Evolutionary conservation across 2,797 vertebrate species (phyloP).

Genomic region (Fistularia commersonii): DNA sequence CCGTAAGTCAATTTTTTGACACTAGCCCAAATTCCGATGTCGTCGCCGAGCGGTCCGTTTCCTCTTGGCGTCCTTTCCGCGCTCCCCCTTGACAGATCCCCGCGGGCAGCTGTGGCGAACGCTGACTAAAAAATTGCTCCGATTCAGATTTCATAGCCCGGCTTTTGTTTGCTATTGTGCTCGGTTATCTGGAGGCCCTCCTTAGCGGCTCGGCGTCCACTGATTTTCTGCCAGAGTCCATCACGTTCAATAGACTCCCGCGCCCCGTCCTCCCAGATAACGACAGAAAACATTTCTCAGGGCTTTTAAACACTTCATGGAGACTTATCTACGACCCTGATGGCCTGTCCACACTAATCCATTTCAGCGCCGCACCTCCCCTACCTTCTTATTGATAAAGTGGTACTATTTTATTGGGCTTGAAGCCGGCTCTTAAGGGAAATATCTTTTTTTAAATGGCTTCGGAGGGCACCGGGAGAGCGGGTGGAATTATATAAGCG

Average conservation of each 20-base stretch:
- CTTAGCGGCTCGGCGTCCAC: constrained; percentile 71
- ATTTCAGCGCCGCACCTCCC: constrained; percentile 79
- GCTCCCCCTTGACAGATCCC: constrained; percentile 20
- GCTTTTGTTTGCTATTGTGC: constrained; percentile 72
- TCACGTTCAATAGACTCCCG: constrained; percentile 78
- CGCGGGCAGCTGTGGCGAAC: constrained; percentile 30
- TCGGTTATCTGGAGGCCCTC: constrained; percentile 51
- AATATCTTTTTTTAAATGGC: constrained; percentile 54
- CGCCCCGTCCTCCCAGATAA: constrained; percentile 74
- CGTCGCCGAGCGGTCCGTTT: constrained; percentile 28
- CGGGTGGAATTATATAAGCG: constrained; percentile 48
- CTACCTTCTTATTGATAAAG: constrained; percentile 84
- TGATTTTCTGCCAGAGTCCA: constrained; percentile 90
- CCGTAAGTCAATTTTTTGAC: too few relatives aligned
- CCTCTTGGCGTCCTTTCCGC: constrained; percentile 21
- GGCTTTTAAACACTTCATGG: constrained; percentile 81
- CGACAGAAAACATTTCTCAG: constrained; percentile 82
- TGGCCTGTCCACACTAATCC: constrained; percentile 85
- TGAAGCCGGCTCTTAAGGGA: constrained; percentile 77
- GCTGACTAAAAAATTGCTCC: constrained; percentile 51
- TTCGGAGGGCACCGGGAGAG: constrained; percentile 44
- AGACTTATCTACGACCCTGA: constrained; percentile 82
- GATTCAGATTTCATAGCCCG: constrained; percentile 67
- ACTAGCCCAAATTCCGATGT: constrained; percentile 22
- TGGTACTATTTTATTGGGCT: constrained; percentile 77